These are phyloP conservation scores for Spea bombifrons DNA, from an alignment of 2,113 vertebrate species.

Conservation along the genomic window DNA sequence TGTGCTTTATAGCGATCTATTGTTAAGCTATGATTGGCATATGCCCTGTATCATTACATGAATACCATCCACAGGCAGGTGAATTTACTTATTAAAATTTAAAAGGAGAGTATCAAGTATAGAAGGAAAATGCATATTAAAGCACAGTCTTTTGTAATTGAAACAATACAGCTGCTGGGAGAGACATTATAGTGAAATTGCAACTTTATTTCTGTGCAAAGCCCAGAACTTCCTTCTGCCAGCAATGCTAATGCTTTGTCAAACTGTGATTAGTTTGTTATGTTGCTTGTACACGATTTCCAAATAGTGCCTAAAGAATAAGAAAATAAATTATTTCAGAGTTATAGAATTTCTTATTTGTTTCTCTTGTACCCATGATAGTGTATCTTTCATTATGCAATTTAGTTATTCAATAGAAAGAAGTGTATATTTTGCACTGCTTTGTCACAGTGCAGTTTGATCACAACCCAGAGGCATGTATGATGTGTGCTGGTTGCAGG, in stretches of 20 bases:
- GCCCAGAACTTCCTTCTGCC: background rate
- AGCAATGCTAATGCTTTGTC: background rate
- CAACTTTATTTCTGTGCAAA: background rate
- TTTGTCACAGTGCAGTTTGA: too few relatives aligned
- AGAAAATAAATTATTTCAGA: too few relatives aligned
- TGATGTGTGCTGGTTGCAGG: background rate
- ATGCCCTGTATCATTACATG: background rate
- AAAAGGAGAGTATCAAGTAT: background rate
- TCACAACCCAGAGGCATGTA: too few relatives aligned
- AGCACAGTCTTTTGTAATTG: background rate
- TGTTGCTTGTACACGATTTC: background rate
- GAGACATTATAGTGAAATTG: background rate
- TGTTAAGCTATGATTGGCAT: background rate
- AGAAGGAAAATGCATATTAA: slow-evolving; percentile 3
- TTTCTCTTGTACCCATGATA: too few relatives aligned
- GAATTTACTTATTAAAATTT: background rate
- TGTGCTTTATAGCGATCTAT: too few relatives aligned
- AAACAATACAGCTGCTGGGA: background rate
- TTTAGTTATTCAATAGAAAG: too few relatives aligned
- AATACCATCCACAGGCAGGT: background rate
- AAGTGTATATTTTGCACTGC: too few relatives aligned
- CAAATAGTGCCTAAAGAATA: too few relatives aligned
- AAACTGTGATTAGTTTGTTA: background rate
- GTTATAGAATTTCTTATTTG: too few relatives aligned
- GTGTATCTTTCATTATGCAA: too few relatives aligned